phyloP scores from a whole-genome alignment of 2,888 invertebrate species.

The Plebejus anna region DNA sequence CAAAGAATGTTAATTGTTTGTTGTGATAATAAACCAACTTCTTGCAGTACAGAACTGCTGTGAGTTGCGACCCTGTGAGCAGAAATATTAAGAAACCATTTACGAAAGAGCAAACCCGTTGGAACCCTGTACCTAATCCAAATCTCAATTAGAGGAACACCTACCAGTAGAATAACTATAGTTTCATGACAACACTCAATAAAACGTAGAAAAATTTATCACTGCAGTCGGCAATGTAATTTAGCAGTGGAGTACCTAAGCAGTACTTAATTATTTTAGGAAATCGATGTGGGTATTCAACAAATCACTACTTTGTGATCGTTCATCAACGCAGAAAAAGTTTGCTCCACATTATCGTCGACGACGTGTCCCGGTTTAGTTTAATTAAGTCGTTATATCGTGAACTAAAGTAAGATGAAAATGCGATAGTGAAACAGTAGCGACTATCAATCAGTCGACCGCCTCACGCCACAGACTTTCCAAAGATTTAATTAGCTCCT shows the following conservation, averaged over 20 bases:
- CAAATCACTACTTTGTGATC: not conserved
- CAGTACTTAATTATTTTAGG: not conserved
- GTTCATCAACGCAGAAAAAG: conserved; percentile 1
- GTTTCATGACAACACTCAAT: not conserved
- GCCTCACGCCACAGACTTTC: conserved; percentile 65
- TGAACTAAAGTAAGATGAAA: conserved; percentile 64
- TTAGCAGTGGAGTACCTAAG: not conserved
- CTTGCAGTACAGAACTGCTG: not conserved
- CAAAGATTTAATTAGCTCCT: conserved; percentile 71
- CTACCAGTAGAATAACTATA: not conserved
- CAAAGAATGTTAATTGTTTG: not conserved
- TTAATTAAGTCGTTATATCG: conserved; percentile 56
- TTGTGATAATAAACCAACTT: not conserved
- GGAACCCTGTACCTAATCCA: not conserved
- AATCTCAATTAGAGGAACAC: not conserved
- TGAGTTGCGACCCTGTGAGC: too few species aligned
- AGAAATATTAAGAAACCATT: not conserved
- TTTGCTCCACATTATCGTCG: conserved; percentile 3
- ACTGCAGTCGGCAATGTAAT: not conserved
- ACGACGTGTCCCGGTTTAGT: conserved; percentile 17
- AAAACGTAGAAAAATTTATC: not conserved
- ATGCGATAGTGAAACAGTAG: conserved; percentile 54
- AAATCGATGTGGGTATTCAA: not conserved
- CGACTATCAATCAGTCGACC: conserved; percentile 48
- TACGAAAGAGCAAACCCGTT: not conserved